Evolutionary conservation across 2,888 invertebrate species (phyloP).

Genomic region (Troglohyphantes excavatus): DNA sequence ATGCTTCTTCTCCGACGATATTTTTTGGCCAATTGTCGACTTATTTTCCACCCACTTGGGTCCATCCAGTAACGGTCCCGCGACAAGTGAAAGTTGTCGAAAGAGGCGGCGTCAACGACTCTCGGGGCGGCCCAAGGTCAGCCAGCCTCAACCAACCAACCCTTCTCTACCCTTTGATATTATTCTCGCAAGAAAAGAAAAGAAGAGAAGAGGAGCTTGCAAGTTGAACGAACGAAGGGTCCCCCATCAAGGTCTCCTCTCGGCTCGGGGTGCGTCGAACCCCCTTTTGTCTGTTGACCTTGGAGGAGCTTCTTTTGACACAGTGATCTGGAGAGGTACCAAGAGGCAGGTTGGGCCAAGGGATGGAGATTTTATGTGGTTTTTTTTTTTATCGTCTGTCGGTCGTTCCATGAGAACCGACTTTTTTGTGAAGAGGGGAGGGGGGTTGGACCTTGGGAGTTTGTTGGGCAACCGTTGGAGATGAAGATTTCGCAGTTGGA

Average conservation of each 20-base stretch:
- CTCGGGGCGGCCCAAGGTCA: too few species aligned
- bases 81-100: too few species aligned
- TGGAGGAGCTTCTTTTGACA: constrained; percentile 72
- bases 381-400: neutral
- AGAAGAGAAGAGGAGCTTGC: neutral
- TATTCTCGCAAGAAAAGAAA: constrained; percentile 62
- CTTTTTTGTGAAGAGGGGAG: neutral
- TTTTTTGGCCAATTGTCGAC: too few species aligned
- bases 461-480: constrained; percentile 23
- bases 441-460: neutral
- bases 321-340: constrained; percentile 74
- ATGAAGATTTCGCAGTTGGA: neutral
- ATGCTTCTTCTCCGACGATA: too few species aligned
- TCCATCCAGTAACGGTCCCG: too few species aligned
- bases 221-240: constrained; percentile 65
- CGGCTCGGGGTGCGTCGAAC: constrained; percentile 68
- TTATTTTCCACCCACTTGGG: too few species aligned
- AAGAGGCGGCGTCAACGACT: too few species aligned
- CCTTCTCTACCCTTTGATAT: constrained; percentile 50
- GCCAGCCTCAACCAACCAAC: neutral
- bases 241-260: constrained; percentile 61
- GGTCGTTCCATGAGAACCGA: constrained; percentile 5
- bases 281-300: constrained; percentile 72
- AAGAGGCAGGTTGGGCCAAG: constrained; percentile 72
- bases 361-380: too few species aligned